Evolutionary conservation across 2,797 vertebrate genomes (phyloP).

Genomic region (Macrochelys suwanniensis): DNA sequence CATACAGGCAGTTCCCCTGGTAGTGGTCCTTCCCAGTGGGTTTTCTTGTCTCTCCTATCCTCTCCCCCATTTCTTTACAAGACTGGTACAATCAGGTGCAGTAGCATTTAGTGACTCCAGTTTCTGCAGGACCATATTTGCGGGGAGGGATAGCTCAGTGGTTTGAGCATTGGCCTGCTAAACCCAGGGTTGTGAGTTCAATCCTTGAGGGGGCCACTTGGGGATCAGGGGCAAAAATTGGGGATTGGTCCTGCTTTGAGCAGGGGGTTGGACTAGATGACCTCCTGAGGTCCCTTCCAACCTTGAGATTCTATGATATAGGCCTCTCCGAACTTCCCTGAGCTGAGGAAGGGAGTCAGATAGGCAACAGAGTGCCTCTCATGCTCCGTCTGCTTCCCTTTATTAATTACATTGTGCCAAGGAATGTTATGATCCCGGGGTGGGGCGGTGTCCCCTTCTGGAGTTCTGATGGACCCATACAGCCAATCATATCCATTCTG

Average conservation of each 20-base stretch:
- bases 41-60: not conserved
- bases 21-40: not conserved
- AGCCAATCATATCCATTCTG: not conserved
- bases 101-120: not conserved
- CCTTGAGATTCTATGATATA: too few species aligned
- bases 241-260: too few species aligned
- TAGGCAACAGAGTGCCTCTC: constrained; percentile 27
- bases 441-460: not conserved
- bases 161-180: too few species aligned
- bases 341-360: not conserved
- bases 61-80: not conserved
- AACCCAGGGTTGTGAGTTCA: too few species aligned
- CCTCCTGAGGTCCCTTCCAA: too few species aligned
- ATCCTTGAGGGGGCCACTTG: too few species aligned
- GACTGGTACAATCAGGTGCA: not conserved
- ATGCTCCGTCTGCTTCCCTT: not conserved
- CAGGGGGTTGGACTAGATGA: too few species aligned
- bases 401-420: constrained; percentile 40
- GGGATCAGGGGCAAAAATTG: too few species aligned
- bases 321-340: constrained; percentile 16
- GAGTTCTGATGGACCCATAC: not conserved
- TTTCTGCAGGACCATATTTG: not conserved
- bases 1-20: not conserved
- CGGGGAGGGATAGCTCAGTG: too few species aligned
- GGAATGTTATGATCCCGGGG: not conserved